Base-by-base conservation (phyloP, 2,797 vertebrate genomes). In the Macropus fuliginosus region DNA sequence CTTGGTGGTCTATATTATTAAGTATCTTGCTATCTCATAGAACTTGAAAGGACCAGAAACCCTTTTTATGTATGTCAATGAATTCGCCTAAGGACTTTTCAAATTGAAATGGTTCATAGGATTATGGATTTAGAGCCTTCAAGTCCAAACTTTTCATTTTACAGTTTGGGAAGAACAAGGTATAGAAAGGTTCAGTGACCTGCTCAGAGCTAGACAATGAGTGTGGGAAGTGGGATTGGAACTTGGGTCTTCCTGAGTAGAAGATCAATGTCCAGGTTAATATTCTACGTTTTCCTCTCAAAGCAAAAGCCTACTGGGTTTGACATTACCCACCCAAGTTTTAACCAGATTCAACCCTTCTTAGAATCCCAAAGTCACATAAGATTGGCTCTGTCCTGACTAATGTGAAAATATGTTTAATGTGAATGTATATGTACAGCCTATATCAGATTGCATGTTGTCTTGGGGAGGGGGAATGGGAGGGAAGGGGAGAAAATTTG, bases 41-140 rank as follows among this genome's bases (percentile, higher is more conserved):
- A 50, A n/a, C 28, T 87, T 55, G 46, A 92, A 95, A 93, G 55
- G 52, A 96, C 94, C 50, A 93, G 11, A 56, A 12, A 52, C 1
- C 16, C 34, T 95, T 56, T 92, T 90, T 57, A 92, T 66, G 40
- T 54, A 90, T 2, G 2, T 31, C n/a, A 62, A 81, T 89, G 87
- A 1, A 54, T 91, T 95, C 90, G 28, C 4, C 92, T 55, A 57
- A 31, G 74, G 27, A 54, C 34, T 66, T 90, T 29, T 81, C 2
- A 50, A 66, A 59, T 87, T 34, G 81, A 55, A 90, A 24, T 94
- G 55, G n/a, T 81, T 46, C 18, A 81, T 81, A 46, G 66, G 18
- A 46, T 81, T 24, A 81, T 40, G 24, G 46, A 40, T 18, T 21
- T 40, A 40, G 18, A 46, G 2, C 18, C n/a, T 24, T 81, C 66